A percentile compares a stretch with the other conserved stretches of the same genome.
Conservation (phyloP, 2,888 invertebrate species). For the Eustalomyia histrio region DNA sequence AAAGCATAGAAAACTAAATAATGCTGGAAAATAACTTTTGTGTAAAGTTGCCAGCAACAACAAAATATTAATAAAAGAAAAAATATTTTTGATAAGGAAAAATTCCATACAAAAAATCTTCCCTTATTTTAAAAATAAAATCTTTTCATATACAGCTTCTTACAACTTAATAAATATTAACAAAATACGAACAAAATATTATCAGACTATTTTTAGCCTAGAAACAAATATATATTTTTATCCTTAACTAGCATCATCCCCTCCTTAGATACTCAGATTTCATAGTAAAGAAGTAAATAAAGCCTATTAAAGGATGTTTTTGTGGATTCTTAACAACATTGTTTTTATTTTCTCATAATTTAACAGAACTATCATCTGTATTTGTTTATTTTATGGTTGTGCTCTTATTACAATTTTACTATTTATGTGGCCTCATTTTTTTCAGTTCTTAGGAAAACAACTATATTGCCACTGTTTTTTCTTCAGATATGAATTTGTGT, state of each 20-base stretch:
- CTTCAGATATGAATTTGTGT: not conserved
- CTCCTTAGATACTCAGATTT: not conserved
- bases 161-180: not conserved
- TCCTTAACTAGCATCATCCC: constrained; percentile 38
- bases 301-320: constrained; percentile 64
- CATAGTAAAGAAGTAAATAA: constrained; percentile 22
- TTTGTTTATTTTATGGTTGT: constrained; percentile 46
- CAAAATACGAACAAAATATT: constrained; percentile 11
- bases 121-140: not conserved
- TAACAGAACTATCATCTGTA: not conserved
- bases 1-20: constrained; percentile 44
- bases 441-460: constrained; percentile 8
- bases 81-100: not conserved
- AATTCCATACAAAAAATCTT: not conserved
- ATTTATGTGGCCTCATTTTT: constrained; percentile 60
- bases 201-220: constrained; percentile 13
- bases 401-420: constrained; percentile 56
- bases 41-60: constrained; percentile 48
- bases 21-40: constrained; percentile 23
- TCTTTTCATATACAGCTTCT: constrained; percentile 3
- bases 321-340: constrained; percentile 39
- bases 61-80: constrained; percentile 5
- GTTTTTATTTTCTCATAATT: constrained; percentile 6
- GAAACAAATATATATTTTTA: not conserved
- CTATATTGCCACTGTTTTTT: constrained; percentile 39